Conservation (phyloP, 1,140 invertebrate species). For the Euwallacea fornicatus region DNA sequence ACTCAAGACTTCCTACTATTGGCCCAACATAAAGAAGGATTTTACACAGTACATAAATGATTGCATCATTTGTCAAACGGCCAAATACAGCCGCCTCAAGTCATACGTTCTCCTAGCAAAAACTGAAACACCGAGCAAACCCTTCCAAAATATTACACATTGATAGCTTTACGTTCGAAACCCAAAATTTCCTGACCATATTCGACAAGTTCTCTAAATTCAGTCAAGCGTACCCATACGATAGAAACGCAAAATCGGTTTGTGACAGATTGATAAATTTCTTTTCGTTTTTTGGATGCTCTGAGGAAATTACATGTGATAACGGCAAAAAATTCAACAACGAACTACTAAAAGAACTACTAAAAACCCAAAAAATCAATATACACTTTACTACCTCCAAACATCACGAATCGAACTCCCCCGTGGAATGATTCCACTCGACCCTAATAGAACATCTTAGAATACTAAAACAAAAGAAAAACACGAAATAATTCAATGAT, state of each 20-base stretch:
- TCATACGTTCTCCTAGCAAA: slow-evolving; percentile 21
- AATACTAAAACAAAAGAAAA: slow-evolving; percentile 44
- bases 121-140: slow-evolving; percentile 23
- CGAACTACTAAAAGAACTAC: slow-evolving; percentile 40
- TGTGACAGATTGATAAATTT: slow-evolving; percentile 33
- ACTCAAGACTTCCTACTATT: slow-evolving; percentile 9
- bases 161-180: too few species aligned
- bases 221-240: slow-evolving; percentile 31
- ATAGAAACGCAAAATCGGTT: slow-evolving; percentile 19
- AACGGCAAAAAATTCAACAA: too few species aligned
- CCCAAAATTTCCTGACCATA: slow-evolving; percentile 35
- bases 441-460: slow-evolving; percentile 45
- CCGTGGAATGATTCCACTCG: slow-evolving; percentile 44
- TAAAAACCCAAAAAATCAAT: slow-evolving; percentile 46
- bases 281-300: slow-evolving; percentile 35
- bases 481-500: slow-evolving; percentile 28
- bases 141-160: slow-evolving; percentile 36
- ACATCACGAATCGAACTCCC: slow-evolving; percentile 49
- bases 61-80: slow-evolving; percentile 21
- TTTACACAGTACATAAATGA: slow-evolving; percentile 26
- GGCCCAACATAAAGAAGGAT: slow-evolving; percentile 11
- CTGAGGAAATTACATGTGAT: slow-evolving; percentile 36
- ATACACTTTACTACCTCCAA: slow-evolving; percentile 50
- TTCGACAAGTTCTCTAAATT: slow-evolving; percentile 35
- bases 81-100: slow-evolving; percentile 23